Conservation (phyloP, 2,113 vertebrate genomes). For the Cheirogaleus medius region DNA sequence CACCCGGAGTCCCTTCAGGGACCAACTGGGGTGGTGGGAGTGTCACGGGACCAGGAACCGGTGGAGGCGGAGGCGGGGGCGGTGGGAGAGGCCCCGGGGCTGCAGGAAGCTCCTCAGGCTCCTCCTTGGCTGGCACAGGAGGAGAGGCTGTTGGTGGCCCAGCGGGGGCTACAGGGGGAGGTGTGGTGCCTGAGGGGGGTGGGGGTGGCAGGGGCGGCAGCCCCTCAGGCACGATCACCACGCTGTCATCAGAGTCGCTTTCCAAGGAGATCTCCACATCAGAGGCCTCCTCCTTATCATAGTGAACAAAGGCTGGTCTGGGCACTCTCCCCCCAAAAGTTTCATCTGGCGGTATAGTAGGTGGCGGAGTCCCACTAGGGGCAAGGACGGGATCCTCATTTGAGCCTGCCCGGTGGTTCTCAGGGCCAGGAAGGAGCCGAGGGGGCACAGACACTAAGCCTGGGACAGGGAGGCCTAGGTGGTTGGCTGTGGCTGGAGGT, state of each 20-base stretch:
- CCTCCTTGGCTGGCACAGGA: constrained; percentile 48
- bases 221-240: constrained; percentile 92
- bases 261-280: constrained; percentile 94
- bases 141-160: constrained; percentile 41
- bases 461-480: constrained; percentile 74
- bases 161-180: background rate
- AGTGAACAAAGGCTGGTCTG: constrained; percentile 91
- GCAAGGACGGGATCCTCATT: constrained; percentile 81
- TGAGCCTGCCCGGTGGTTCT: constrained; percentile 72
- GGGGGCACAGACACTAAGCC: constrained; percentile 69
- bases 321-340: constrained; percentile 85
- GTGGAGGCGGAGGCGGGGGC: constrained; percentile 21
- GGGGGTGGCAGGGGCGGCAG: constrained; percentile 77
- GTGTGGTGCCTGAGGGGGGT: background rate
- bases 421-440: constrained; percentile 61
- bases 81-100: constrained; percentile 55
- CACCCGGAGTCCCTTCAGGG: constrained; percentile 61
- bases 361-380: constrained; percentile 74
- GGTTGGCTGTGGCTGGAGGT: constrained; percentile 75
- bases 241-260: constrained; percentile 93
- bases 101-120: constrained; percentile 50
- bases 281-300: constrained; percentile 91
- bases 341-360: constrained; percentile 79
- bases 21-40: constrained; percentile 63
- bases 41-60: constrained; percentile 32